These are phyloP conservation scores for Erebia epiphron DNA, from an alignment of 2,888 invertebrate genomes.

Conservation along the genomic window DNA sequence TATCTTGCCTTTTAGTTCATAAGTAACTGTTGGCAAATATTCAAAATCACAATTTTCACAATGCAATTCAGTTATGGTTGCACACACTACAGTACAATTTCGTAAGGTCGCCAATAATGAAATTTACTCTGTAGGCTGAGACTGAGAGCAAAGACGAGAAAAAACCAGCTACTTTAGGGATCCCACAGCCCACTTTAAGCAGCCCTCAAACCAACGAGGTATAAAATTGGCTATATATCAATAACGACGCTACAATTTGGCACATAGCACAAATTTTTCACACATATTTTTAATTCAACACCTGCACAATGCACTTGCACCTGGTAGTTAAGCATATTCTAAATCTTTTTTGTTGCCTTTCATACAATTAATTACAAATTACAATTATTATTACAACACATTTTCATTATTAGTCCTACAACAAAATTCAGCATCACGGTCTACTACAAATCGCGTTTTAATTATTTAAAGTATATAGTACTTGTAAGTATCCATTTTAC, in stretches of 20 bases:
- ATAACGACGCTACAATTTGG: slow-evolving; percentile 44
- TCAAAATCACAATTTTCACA: slow-evolving; percentile 10
- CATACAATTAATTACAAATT: background rate
- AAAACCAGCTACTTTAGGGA: slow-evolving; percentile 66
- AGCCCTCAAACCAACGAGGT: slow-evolving; percentile 72
- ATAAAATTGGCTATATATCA: slow-evolving; percentile 55
- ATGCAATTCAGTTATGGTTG: slow-evolving; percentile 26
- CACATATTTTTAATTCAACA: slow-evolving; percentile 37
- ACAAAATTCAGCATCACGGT: no score
- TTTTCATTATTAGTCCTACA: no score
- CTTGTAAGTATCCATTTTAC: background rate
- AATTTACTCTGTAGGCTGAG: slow-evolving; percentile 75
- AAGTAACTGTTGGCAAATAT: background rate
- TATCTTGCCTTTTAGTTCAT: no score
- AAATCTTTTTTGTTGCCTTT: slow-evolving; percentile 26
- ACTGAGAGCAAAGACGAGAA: slow-evolving; percentile 62
- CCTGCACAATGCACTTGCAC: slow-evolving; percentile 48
- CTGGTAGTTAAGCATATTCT: slow-evolving; percentile 39
- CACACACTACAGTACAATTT: slow-evolving; percentile 39
- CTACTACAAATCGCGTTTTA: background rate
- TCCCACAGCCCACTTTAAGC: slow-evolving; percentile 68
- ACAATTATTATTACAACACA: no score
- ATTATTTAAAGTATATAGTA: background rate
- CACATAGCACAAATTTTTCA: slow-evolving; percentile 54
- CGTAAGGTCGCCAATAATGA: slow-evolving; percentile 72